These are phyloP conservation scores for Scartelaos histophorus DNA, from an alignment of 2,113 vertebrate genomes.

Conservation along the genomic window DNA sequence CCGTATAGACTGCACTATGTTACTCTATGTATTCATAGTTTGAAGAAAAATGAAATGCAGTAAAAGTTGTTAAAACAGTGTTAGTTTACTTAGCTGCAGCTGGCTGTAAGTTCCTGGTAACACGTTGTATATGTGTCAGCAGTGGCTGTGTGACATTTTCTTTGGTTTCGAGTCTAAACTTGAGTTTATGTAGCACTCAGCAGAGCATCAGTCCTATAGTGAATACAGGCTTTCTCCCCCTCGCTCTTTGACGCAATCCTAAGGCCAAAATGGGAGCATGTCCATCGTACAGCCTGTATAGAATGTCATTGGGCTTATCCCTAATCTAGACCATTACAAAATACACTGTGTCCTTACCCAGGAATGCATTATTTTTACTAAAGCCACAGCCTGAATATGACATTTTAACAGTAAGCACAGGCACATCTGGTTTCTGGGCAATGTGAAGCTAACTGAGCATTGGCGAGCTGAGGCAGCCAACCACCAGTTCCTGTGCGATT, in stretches of 20 bases:
- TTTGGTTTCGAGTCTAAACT: conserved; percentile 38
- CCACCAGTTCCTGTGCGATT: conserved; percentile 62
- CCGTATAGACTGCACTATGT: not conserved
- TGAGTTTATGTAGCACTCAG: conserved; percentile 55
- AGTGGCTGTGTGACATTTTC: conserved; percentile 49
- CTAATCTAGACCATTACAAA: conserved; percentile 59
- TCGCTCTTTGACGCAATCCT: conserved; percentile 51
- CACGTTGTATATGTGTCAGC: conserved; percentile 44
- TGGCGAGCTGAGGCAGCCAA: conserved; percentile 64
- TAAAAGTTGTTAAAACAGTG: not conserved
- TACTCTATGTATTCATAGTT: not conserved
- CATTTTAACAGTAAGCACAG: conserved; percentile 61
- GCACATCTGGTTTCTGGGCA: conserved; percentile 75
- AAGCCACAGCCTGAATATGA: conserved; percentile 59
- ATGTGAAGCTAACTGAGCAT: conserved; percentile 64
- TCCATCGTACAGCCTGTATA: conserved; percentile 55
- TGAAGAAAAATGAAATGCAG: not conserved
- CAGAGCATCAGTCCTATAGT: conserved; percentile 52
- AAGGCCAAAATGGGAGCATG: conserved; percentile 60
- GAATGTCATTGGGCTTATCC: conserved; percentile 65
- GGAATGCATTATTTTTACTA: conserved; percentile 70
- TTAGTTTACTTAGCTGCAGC: conserved; percentile 8
- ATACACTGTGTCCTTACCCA: conserved; percentile 61
- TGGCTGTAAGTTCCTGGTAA: not conserved
- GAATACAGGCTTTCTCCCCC: conserved; percentile 44